Percentiles rank a stretch among this genome's conserved stretches.
These are phyloP conservation scores for Diaperis boleti DNA, from an alignment of 2,888 invertebrate species.

Conservation along the genomic window DNA sequence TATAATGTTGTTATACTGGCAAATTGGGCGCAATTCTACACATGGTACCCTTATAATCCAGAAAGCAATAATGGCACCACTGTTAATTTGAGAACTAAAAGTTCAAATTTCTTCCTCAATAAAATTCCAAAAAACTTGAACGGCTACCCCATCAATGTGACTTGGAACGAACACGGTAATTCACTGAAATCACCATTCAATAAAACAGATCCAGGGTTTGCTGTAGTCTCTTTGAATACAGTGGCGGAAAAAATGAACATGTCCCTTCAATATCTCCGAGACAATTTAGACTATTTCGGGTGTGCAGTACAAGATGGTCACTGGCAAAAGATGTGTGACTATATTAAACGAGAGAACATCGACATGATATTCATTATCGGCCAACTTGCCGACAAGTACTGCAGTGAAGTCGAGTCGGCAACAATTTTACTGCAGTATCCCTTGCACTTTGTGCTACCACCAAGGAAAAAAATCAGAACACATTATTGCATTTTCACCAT, in stretches of 20 bases:
- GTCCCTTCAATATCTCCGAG: not conserved
- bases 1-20: constrained; percentile 11
- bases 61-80: not conserved
- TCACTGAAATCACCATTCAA: too few relatives aligned
- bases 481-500: not conserved
- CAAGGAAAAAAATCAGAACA: constrained; percentile 4
- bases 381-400: not conserved
- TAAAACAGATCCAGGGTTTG: too few relatives aligned
- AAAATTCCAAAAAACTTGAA: not conserved
- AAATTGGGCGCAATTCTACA: constrained; percentile 4
- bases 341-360: not conserved
- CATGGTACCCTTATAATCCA: constrained; percentile 18
- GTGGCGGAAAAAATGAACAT: not conserved
- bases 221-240: too few relatives aligned
- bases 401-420: not conserved
- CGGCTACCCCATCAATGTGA: not conserved
- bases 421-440: not conserved
- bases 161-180: too few relatives aligned
- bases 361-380: not conserved
- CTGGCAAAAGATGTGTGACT: not conserved
- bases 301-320: not conserved
- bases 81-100: constrained; percentile 2
- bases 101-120: too few relatives aligned
- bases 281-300: not conserved
- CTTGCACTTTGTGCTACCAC: constrained; percentile 15